Conservation (phyloP, 2,113 vertebrate genomes). For the Cichladusa arquata region DNA sequence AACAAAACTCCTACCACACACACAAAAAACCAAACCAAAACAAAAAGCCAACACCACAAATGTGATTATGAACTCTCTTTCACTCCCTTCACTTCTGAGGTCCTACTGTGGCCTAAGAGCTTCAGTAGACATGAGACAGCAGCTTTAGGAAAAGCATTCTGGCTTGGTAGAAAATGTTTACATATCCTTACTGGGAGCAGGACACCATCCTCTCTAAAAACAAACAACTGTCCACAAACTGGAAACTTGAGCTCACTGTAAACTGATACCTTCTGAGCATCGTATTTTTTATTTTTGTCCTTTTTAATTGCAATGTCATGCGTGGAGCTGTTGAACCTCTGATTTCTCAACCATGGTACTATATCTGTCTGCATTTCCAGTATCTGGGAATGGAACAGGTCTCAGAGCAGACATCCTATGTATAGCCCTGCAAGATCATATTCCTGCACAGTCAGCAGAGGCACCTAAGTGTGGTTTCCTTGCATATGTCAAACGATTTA, state of each 20-base stretch:
- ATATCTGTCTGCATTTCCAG: neutral
- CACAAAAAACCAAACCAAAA: neutral
- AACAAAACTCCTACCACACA: neutral
- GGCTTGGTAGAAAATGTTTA: neutral
- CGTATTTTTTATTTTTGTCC: neutral
- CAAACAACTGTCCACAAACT: neutral
- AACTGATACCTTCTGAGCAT: neutral
- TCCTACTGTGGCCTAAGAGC: neutral
- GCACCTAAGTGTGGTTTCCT: neutral
- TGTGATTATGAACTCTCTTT: neutral
- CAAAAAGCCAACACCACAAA: neutral
- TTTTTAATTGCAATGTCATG: neutral
- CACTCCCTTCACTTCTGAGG: rapidly evolving
- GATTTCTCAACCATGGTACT: neutral
- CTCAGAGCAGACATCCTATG: neutral
- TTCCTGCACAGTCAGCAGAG: neutral
- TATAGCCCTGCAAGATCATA: neutral
- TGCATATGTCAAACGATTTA: neutral
- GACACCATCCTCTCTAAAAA: neutral
- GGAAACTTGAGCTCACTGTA: neutral
- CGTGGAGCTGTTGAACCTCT: neutral
- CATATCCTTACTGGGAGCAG: neutral
- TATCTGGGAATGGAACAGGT: neutral
- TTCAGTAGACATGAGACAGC: neutral
- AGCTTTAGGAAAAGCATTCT: neutral